Conservation (phyloP, 2,113 vertebrate species). For the Anseranas semipalmata region DNA sequence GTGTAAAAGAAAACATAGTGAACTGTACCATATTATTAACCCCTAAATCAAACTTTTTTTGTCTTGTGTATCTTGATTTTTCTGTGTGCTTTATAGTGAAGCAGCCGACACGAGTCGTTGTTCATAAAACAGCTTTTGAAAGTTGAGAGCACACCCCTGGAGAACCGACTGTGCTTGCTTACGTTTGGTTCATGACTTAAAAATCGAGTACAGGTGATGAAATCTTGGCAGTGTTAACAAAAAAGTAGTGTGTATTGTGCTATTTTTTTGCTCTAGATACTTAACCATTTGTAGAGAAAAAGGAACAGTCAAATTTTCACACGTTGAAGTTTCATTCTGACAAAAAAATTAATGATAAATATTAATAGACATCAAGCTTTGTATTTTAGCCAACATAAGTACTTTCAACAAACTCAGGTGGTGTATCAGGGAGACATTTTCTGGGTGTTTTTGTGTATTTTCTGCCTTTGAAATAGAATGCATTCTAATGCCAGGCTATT, state of each 20-base stretch:
- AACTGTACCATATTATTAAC: conserved; percentile 97
- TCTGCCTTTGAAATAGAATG: conserved; percentile 73
- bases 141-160: conserved; percentile 99
- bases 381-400: conserved; percentile 86
- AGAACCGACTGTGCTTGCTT: conserved; percentile 99
- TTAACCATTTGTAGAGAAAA: conserved; percentile 88
- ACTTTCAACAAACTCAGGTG: conserved; percentile 86
- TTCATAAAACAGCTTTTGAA: conserved; percentile 99
- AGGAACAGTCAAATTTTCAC: conserved; percentile 83
- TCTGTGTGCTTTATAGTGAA: conserved; percentile 99
- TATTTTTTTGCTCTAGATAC: conserved; percentile 92
- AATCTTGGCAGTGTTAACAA: conserved; percentile 98
- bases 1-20: conserved; percentile 90
- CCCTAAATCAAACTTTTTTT: conserved; percentile 99
- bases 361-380: conserved; percentile 84
- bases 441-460: conserved; percentile 90
- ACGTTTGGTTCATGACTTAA: conserved; percentile 99
- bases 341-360: conserved; percentile 86
- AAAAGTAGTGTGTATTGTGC: conserved; percentile 98
- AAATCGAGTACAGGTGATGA: conserved; percentile 99
- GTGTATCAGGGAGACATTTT: conserved; percentile 86
- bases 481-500: conserved; percentile 82
- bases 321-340: conserved; percentile 85
- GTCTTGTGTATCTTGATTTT: conserved; percentile 99
- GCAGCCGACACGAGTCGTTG: conserved; percentile 99